Conservation (phyloP, 2,113 vertebrate species). For the Phainopepla nitens region DNA sequence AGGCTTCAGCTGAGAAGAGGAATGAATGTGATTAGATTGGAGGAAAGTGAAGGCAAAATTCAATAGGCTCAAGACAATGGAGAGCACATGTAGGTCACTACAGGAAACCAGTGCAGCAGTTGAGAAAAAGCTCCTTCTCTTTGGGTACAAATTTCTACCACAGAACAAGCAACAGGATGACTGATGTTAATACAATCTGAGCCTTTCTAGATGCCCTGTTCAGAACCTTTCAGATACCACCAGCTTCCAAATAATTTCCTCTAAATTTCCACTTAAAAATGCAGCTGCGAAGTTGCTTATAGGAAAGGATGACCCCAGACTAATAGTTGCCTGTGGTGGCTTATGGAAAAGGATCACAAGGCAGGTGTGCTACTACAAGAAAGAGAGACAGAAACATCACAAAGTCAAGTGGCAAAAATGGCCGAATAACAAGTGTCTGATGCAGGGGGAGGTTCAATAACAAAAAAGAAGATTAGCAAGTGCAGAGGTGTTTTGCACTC, state of each 20-base stretch:
- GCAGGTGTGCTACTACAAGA: neutral
- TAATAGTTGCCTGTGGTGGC: neutral
- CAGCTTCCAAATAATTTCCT: neutral
- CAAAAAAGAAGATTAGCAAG: neutral
- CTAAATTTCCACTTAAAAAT: neutral
- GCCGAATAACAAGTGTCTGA: neutral
- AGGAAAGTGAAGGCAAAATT: neutral
- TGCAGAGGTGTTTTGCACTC: neutral
- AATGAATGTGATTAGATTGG: neutral
- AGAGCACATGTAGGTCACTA: neutral
- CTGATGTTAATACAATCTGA: neutral
- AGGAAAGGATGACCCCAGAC: neutral
- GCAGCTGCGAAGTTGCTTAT: neutral
- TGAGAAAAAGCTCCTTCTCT: neutral
- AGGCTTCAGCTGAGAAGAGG: neutral
- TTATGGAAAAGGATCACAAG: neutral
- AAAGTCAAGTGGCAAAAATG: neutral
- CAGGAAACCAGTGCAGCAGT: neutral
- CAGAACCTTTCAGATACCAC: neutral
- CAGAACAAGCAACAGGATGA: neutral
- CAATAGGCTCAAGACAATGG: neutral
- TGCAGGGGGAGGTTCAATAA: neutral
- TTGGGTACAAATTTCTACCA: neutral
- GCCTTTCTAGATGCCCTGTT: neutral
- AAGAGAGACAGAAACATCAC: neutral